phyloP scores from a whole-genome alignment of 2,113 vertebrate species.

The Nannospalax galili region DNA sequence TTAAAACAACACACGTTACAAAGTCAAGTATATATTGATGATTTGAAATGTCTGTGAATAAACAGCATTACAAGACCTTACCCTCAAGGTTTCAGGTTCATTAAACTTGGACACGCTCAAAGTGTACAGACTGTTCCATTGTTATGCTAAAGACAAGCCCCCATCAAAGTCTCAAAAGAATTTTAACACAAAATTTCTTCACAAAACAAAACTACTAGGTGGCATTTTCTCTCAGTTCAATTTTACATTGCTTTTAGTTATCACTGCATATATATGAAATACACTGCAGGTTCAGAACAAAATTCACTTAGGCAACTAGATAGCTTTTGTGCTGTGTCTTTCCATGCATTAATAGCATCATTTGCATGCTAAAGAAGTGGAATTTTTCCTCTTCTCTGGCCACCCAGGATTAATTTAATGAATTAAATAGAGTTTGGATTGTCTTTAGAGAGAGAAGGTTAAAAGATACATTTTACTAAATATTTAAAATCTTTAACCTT shows the following conservation, averaged over 20 bases:
- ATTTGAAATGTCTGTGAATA: not conserved
- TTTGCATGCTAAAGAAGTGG: slow-evolving; percentile 84
- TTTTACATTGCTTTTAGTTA: slow-evolving; percentile 63
- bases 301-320: slow-evolving; percentile 71
- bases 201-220: slow-evolving; percentile 53
- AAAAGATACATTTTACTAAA: slow-evolving; percentile 86
- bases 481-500: slow-evolving; percentile 86
- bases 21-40: not conserved
- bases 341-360: slow-evolving; percentile 80
- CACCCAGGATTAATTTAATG: slow-evolving; percentile 87
- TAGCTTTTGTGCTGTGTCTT: slow-evolving; percentile 76
- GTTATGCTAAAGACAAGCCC: not conserved
- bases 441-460: slow-evolving; percentile 83
- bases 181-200: slow-evolving; percentile 55
- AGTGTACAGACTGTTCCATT: not conserved
- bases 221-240: slow-evolving; percentile 61
- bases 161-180: slow-evolving; percentile 8
- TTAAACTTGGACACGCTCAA: not conserved
- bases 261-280: slow-evolving; percentile 38
- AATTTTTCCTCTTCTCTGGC: slow-evolving; percentile 81
- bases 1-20: not conserved
- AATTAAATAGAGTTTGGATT: slow-evolving; percentile 82
- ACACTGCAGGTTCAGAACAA: slow-evolving; percentile 59
- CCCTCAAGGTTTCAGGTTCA: not conserved
- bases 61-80: not conserved